Evolutionary conservation across 2,113 vertebrate genomes (phyloP).

Genomic region (Danio rerio): DNA sequence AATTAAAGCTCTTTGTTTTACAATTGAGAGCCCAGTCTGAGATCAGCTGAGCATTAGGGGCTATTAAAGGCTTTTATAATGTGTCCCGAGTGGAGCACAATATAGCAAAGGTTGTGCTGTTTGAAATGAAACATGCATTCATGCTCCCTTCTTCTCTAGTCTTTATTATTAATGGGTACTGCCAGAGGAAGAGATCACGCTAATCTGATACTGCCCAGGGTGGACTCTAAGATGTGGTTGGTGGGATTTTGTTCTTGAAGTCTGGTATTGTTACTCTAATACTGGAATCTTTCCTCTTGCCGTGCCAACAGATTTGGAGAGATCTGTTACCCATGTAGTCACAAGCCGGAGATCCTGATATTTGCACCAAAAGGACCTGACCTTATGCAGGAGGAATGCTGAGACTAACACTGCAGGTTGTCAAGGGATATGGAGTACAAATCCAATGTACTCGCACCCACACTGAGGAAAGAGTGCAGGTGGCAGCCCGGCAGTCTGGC

Average conservation of each 20-base stretch:
- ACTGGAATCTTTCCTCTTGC: slow-evolving; percentile 21
- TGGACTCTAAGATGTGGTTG: slow-evolving; percentile 17
- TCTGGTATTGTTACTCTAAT: slow-evolving; percentile 29
- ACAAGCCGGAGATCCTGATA: slow-evolving; percentile 44
- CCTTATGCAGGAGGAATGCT: slow-evolving; percentile 45
- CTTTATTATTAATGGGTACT: slow-evolving; percentile 52
- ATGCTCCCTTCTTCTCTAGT: background rate
- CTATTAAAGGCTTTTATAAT: slow-evolving; percentile 35
- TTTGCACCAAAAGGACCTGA: slow-evolving; percentile 57
- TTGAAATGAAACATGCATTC: slow-evolving; percentile 23
- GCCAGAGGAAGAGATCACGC: slow-evolving; percentile 38
- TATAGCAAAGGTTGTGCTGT: slow-evolving; percentile 1
- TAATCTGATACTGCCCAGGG: slow-evolving; percentile 38
- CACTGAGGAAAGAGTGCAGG: slow-evolving; percentile 4
- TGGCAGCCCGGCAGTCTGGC: slow-evolving; percentile 23
- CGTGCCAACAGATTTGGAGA: slow-evolving; percentile 28
- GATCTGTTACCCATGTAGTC: slow-evolving; percentile 24
- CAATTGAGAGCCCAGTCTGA: slow-evolving; percentile 20
- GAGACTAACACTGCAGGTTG: slow-evolving; percentile 36
- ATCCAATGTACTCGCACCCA: slow-evolving; percentile 26
- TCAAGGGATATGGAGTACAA: slow-evolving; percentile 29
- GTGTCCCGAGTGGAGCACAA: slow-evolving; percentile 6
- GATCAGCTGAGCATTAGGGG: slow-evolving; percentile 31
- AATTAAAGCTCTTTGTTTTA: slow-evolving; percentile 48
- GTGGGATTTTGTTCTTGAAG: background rate